Evolutionary conservation across 2,888 invertebrate genomes (phyloP).

Genomic region (Calameuta filiformis): DNA sequence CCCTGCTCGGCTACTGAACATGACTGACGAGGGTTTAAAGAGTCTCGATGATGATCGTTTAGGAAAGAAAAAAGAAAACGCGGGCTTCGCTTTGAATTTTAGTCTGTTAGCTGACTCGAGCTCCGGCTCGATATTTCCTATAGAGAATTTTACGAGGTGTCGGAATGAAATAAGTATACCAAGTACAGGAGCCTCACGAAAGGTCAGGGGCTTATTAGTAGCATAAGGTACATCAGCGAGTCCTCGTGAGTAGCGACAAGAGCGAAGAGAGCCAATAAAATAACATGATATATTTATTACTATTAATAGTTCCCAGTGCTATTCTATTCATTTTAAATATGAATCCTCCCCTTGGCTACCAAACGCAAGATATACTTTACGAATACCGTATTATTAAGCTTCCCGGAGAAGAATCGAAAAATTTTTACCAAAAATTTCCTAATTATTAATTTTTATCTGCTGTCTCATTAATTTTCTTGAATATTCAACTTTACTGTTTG

Average conservation of each 20-base stretch:
- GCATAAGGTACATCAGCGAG: neutral
- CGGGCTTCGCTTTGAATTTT: neutral
- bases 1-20: neutral
- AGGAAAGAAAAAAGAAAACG: neutral
- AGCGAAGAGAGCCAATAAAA: neutral
- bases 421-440: neutral
- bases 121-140: neutral
- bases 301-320: neutral
- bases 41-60: neutral
- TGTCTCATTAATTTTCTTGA: neutral
- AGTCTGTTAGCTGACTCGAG: neutral
- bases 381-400: neutral
- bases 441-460: neutral
- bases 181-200: neutral
- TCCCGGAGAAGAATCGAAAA: neutral
- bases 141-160: neutral
- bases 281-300: neutral
- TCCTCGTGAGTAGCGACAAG: neutral
- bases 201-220: neutral
- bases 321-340: neutral
- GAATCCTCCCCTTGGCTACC: neutral
- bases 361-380: neutral
- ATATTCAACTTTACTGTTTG: neutral
- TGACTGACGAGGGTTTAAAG: neutral
- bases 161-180: neutral